Conservation (phyloP, 1,140 invertebrate species). For the Andrena cerasifolii region DNA sequence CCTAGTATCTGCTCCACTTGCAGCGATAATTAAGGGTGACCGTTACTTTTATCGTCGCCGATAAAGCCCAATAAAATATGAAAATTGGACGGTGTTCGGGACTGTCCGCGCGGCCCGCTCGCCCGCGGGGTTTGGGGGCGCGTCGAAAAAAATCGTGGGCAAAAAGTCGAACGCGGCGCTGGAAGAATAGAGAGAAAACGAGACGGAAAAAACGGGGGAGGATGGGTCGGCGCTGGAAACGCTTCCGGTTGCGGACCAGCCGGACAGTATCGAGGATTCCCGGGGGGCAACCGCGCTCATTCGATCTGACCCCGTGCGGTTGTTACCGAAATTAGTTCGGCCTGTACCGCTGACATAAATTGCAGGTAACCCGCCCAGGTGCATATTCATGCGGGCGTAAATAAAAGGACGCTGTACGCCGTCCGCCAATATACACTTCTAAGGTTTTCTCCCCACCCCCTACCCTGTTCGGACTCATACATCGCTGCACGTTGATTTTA, state of each 20-base stretch:
- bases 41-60: conserved; percentile 12
- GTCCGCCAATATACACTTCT: background rate
- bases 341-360: conserved; percentile 80
- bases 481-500: conserved; percentile 14
- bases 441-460: background rate
- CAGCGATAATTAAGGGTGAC: conserved; percentile 41
- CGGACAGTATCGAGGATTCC: conserved; percentile 66
- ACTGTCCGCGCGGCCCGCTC: conserved; percentile 35
- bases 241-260: conserved; percentile 53
- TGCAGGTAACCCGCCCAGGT: conserved; percentile 73
- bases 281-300: conserved; percentile 73
- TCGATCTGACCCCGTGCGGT: conserved; percentile 78
- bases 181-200: conserved; percentile 15
- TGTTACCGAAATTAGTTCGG: conserved; percentile 82
- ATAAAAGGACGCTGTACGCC: background rate
- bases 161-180: background rate
- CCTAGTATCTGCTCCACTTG: background rate
- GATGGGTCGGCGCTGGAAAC: conserved; percentile 34
- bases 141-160: background rate
- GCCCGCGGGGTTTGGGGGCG: conserved; percentile 25
- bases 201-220: conserved; percentile 27
- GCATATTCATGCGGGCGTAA: conserved; percentile 61
- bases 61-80: conserved; percentile 79
- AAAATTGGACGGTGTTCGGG: conserved; percentile 79
- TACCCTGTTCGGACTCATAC: too few relatives aligned